Conservation (phyloP, 30 jellyfish, hydroid and myxozoan species). For the Aurelia sp. region DNA sequence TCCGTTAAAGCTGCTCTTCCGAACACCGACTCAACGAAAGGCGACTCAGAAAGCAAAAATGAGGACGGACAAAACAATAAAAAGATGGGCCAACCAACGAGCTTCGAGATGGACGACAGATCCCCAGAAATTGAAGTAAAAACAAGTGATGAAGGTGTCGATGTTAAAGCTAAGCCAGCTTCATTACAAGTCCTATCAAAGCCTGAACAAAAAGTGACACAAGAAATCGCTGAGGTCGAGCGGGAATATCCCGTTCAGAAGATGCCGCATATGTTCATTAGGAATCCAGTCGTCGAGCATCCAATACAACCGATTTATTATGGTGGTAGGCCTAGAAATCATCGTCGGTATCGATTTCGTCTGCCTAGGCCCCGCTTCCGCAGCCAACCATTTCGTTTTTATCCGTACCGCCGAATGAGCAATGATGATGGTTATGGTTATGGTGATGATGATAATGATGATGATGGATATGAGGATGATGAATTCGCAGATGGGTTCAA, state of each 20-base stretch:
- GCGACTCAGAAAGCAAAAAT: not conserved
- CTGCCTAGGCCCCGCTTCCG: not conserved
- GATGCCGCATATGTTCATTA: conserved; percentile 37
- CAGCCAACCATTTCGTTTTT: not conserved
- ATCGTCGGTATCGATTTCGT: conserved; percentile 2
- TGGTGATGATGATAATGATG: conserved; percentile 32
- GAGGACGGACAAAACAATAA: not conserved
- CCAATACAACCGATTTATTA: conserved; percentile 63
- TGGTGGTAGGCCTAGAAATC: conserved; percentile 28
- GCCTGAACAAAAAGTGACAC: conserved; percentile 4
- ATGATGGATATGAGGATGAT: conserved; percentile 24
- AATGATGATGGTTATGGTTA: conserved; percentile 15
- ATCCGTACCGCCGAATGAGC: conserved; percentile 4
- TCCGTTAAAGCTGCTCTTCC: conserved; percentile 28
- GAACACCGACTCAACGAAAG: not conserved
- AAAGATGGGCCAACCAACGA: conserved; percentile 65
- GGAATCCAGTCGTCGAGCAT: conserved; percentile 50
- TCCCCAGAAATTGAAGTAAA: conserved; percentile 74
- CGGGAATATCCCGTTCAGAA: not conserved
- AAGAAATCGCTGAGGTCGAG: conserved; percentile 24
- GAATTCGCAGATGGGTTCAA: conserved; percentile 24
- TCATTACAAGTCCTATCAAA: conserved; percentile 54
- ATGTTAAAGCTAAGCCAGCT: conserved; percentile 66
- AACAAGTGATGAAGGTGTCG: conserved; percentile 62
- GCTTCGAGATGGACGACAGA: conserved; percentile 72